A percentile compares a stretch with the other conserved stretches of the same genome.
Conservation (phyloP, 2,888 invertebrate species). For the Torymus tubicola region DNA sequence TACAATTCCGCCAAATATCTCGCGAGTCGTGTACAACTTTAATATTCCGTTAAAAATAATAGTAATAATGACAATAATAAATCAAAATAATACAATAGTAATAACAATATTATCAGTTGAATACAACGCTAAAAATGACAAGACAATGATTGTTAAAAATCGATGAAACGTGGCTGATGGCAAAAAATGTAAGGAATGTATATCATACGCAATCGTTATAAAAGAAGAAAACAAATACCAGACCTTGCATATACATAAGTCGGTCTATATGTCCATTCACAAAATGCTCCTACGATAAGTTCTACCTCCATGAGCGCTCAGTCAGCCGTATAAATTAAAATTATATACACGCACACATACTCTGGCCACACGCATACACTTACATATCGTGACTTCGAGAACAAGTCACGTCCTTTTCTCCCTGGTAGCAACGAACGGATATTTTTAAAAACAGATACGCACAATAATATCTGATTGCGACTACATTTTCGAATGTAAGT, state of each 20-base stretch:
- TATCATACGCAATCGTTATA: not conserved
- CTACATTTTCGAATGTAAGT: not conserved
- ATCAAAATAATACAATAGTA: slow-evolving; percentile 36
- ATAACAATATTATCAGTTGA: slow-evolving; percentile 38
- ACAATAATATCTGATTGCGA: not conserved
- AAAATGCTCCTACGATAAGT: slow-evolving; percentile 41
- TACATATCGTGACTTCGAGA: slow-evolving; percentile 26
- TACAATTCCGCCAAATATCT: slow-evolving; percentile 52
- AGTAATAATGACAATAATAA: slow-evolving; percentile 12
- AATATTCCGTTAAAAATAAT: slow-evolving; percentile 49
- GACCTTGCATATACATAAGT: slow-evolving; percentile 1
- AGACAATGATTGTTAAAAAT: slow-evolving; percentile 51
- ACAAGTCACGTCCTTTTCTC: slow-evolving; percentile 24
- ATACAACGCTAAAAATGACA: slow-evolving; percentile 46
- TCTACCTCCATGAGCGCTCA: slow-evolving; percentile 52
- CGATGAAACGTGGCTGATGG: slow-evolving; percentile 48
- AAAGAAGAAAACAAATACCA: slow-evolving; percentile 28
- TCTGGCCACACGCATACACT: slow-evolving; percentile 39
- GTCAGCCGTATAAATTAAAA: slow-evolving; percentile 57
- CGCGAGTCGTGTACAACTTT: slow-evolving; percentile 47
- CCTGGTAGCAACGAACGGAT: slow-evolving; percentile 35
- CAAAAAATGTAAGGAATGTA: slow-evolving; percentile 55
- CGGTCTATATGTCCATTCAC: slow-evolving; percentile 23
- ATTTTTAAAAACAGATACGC: not conserved
- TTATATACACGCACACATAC: slow-evolving; percentile 56